phyloP scores from a whole-genome alignment of 30 jellyfish, hydroid and myxozoan species.

The Hydra vulgaris region DNA sequence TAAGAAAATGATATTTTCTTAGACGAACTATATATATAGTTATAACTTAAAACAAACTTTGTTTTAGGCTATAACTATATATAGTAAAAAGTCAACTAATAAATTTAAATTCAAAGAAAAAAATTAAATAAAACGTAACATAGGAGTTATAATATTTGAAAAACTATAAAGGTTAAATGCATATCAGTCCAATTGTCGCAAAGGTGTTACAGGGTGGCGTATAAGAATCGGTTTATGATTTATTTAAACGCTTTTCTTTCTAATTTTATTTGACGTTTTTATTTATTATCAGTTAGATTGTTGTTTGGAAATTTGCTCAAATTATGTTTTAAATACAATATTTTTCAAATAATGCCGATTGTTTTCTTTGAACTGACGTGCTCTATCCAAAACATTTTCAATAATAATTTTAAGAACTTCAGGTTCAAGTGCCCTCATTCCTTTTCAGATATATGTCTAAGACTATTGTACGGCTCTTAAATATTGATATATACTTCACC shows the following conservation, averaged over 20 bases:
- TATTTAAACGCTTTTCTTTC: background rate
- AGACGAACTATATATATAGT: too few species aligned
- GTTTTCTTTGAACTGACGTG: background rate
- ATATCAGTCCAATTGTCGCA: too few species aligned
- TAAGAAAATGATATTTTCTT: too few species aligned
- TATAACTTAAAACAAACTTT: too few species aligned
- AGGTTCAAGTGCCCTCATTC: background rate
- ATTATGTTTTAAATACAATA: background rate
- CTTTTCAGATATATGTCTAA: background rate
- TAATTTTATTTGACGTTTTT: background rate
- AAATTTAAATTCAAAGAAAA: too few species aligned
- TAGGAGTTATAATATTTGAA: too few species aligned
- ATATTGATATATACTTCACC: background rate
- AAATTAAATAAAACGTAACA: too few species aligned
- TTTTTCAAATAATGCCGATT: background rate
- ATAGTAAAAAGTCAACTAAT: too few species aligned
- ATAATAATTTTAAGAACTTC: background rate
- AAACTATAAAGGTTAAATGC: too few species aligned
- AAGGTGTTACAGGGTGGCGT: background rate
- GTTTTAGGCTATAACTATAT: too few species aligned
- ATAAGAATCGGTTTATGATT: background rate
- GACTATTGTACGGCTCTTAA: background rate
- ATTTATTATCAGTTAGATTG: background rate
- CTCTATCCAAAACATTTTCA: background rate
- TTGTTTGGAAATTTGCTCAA: background rate